phyloP scores from a whole-genome alignment of 2,888 invertebrate genomes.

The Melieria picta region DNA sequence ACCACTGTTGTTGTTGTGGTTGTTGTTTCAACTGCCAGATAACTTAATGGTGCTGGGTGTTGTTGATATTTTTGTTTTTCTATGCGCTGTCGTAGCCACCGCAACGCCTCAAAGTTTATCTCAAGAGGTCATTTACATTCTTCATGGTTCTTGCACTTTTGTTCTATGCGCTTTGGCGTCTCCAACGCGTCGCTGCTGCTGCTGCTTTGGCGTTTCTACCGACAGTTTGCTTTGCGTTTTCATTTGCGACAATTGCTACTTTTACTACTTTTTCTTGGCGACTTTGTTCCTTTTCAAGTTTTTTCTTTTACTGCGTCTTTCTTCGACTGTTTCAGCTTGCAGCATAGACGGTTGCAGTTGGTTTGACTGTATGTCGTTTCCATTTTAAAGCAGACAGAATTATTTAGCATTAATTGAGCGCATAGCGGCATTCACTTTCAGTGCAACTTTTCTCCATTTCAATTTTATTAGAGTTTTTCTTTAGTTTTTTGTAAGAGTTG shows the following conservation, averaged over 20 bases:
- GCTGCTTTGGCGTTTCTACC: background rate
- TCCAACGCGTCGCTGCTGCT: no score
- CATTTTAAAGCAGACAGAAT: no score
- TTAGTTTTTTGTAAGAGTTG: no score
- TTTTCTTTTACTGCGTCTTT: background rate
- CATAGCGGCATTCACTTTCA: no score
- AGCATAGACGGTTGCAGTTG: no score
- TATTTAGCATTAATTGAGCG: no score
- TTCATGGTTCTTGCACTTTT: slow-evolving; percentile 12
- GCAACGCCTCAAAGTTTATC: slow-evolving; percentile 54
- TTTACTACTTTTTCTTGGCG: background rate
- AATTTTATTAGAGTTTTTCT: no score
- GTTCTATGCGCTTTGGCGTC: slow-evolving; percentile 3
- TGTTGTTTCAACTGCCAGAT: background rate
- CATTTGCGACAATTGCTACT: no score
- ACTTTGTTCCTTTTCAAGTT: background rate
- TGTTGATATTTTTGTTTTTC: background rate
- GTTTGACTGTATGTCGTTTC: no score
- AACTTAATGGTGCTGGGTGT: background rate
- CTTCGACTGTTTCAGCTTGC: no score
- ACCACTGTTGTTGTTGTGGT: slow-evolving; percentile 12
- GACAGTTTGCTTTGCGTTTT: background rate
- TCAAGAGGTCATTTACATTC: slow-evolving; percentile 59
- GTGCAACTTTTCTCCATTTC: no score
- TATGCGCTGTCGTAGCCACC: slow-evolving; percentile 25